Evolutionary conservation across 2,888 invertebrate genomes (phyloP).

Genomic region (Drosophila mulleri): DNA sequence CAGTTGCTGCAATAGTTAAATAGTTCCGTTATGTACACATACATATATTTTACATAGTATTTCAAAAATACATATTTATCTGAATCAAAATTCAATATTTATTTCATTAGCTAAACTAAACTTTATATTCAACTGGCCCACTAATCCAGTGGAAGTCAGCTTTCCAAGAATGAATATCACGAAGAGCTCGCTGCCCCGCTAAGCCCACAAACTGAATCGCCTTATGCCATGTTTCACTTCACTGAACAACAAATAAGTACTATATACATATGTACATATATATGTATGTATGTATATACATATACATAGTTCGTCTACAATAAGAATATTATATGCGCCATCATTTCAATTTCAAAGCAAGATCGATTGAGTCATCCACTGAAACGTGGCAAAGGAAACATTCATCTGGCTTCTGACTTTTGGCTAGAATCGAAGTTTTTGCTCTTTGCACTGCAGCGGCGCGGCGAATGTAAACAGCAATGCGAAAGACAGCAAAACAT

Average conservation of each 20-base stretch:
- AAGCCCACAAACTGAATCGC: slow-evolving; percentile 43
- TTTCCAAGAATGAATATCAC: slow-evolving; percentile 13
- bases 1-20: background rate
- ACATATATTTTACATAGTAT: background rate
- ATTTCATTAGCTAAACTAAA: background rate
- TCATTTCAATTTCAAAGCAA: slow-evolving; percentile 64
- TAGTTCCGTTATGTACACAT: background rate
- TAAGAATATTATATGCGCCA: slow-evolving; percentile 49
- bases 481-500: slow-evolving; percentile 6
- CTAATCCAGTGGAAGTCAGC: slow-evolving; percentile 6
- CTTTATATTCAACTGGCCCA: background rate
- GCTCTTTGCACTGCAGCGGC: slow-evolving; percentile 32
- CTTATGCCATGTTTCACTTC: slow-evolving; percentile 46
- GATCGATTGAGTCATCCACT: slow-evolving; percentile 64
- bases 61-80: background rate
- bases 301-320: slow-evolving; percentile 27
- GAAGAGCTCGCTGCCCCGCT: background rate
- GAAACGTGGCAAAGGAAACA: slow-evolving; percentile 56
- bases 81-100: background rate
- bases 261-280: slow-evolving; percentile 10
- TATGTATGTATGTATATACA: background rate
- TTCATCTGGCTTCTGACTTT: slow-evolving; percentile 9
- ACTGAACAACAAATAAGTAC: slow-evolving; percentile 52
- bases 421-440: slow-evolving; percentile 22
- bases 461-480: background rate